These are phyloP conservation scores for Sinodicranocentrus sp. DNA, from an alignment of 2,888 invertebrate species.

Conservation along the genomic window DNA sequence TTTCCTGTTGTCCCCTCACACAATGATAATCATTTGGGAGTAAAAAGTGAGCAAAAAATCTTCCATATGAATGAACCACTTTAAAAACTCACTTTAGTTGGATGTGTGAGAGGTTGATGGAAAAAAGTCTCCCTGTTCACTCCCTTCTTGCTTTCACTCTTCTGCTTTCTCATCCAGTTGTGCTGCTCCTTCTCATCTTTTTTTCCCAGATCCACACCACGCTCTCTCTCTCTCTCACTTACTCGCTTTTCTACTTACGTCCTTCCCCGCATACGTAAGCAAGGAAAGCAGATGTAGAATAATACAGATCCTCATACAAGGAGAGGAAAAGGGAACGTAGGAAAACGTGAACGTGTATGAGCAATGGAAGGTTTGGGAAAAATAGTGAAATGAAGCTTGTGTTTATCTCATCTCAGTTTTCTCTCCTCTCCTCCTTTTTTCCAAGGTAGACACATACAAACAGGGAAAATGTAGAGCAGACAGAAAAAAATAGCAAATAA, in stretches of 20 bases:
- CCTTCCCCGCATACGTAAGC: neutral
- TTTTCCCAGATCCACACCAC: slow-evolving; percentile 1
- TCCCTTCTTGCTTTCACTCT: slow-evolving; percentile 51
- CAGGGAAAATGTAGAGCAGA: neutral
- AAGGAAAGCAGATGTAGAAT: neutral
- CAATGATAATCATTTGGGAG: slow-evolving; percentile 10
- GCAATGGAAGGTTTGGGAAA: no score
- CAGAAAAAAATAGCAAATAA: neutral
- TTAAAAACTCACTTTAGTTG: neutral
- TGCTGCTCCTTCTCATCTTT: slow-evolving; percentile 45
- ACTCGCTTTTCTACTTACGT: neutral
- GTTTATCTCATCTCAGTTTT: no score
- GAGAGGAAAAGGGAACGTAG: no score
- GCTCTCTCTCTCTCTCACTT: neutral
- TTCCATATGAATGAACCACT: no score
- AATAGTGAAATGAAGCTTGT: no score
- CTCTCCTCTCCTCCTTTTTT: no score
- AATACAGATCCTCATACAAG: no score
- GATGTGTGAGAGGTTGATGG: neutral
- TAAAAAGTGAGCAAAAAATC: slow-evolving; percentile 5
- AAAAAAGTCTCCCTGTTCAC: slow-evolving; percentile 34
- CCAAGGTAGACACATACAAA: slow-evolving; percentile 6
- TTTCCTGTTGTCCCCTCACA: neutral
- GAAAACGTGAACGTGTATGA: no score
- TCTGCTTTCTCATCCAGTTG: slow-evolving; percentile 33